These are phyloP conservation scores for Leontopithecus rosalia DNA, from an alignment of 2,797 vertebrate species.

Conservation along the genomic window DNA sequence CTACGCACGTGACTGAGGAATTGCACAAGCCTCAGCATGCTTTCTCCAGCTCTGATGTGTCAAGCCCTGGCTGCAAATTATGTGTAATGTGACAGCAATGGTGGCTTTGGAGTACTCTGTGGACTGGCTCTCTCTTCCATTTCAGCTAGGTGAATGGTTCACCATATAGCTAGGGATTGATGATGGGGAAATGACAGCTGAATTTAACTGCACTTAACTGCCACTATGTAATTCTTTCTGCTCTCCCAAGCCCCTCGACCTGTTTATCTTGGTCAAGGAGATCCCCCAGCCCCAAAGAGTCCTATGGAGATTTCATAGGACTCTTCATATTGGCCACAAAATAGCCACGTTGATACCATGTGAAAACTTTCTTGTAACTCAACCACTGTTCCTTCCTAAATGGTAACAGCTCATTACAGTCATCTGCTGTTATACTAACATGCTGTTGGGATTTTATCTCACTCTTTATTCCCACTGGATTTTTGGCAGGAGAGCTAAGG, in stretches of 20 bases:
- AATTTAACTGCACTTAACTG: not conserved
- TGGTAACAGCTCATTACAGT: not conserved
- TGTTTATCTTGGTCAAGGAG: slow-evolving; percentile 11
- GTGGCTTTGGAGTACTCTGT: slow-evolving; percentile 40
- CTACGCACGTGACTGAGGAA: slow-evolving; percentile 16
- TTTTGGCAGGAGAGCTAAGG: not conserved
- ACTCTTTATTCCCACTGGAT: not conserved
- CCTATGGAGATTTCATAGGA: not conserved
- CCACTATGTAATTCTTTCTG: not conserved
- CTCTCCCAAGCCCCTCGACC: not conserved
- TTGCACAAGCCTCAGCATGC: not conserved
- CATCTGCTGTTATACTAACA: not conserved
- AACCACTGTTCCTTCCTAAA: not conserved
- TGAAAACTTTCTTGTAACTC: not conserved
- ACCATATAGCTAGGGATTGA: not conserved
- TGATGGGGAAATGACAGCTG: not conserved
- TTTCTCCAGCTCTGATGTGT: not conserved
- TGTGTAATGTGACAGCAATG: not conserved
- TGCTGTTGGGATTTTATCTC: not conserved
- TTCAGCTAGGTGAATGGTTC: not conserved
- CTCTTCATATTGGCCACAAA: not conserved
- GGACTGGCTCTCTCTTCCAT: not conserved
- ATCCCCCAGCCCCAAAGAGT: not conserved
- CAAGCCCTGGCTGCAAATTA: not conserved
- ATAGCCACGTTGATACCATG: not conserved